Percentiles rank a stretch among this genome's conserved stretches.
phyloP scores from a whole-genome alignment of 1,140 invertebrate species.

The Laodelphax striatellus region DNA sequence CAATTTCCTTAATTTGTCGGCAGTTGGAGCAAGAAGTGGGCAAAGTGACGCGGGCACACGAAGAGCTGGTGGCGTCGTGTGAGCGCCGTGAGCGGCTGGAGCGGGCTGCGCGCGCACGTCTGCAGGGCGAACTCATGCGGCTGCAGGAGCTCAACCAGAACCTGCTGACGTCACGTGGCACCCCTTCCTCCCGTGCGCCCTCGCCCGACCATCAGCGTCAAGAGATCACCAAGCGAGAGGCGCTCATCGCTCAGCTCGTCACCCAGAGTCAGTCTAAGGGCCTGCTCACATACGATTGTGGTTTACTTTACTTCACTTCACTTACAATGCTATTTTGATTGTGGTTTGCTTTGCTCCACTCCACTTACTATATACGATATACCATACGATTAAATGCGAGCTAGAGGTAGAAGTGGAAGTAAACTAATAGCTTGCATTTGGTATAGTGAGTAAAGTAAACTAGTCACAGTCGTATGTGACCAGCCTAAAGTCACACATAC shows the following conservation, averaged over 20 bases:
- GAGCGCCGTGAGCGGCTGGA: conserved; percentile 78
- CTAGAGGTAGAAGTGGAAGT: too few species aligned
- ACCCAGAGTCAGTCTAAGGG: conserved; percentile 56
- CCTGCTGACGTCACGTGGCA: conserved; percentile 38
- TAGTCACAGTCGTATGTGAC: too few species aligned
- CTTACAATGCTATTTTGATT: too few species aligned
- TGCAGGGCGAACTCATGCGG: conserved; percentile 71
- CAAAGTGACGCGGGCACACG: conserved; percentile 77
- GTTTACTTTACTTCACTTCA: too few species aligned
- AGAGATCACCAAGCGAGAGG: conserved; percentile 57
- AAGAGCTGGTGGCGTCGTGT: conserved; percentile 73
- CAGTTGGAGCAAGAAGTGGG: conserved; percentile 80
- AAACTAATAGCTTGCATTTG: too few species aligned
- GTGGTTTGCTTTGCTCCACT: too few species aligned
- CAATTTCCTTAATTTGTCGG: conserved; percentile 2
- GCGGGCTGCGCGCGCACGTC: conserved; percentile 59
- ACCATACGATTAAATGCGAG: too few species aligned
- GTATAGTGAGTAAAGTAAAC: too few species aligned
- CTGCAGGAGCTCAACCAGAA: conserved; percentile 67
- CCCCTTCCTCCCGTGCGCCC: conserved; percentile 27
- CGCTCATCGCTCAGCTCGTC: conserved; percentile 74
- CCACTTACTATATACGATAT: too few species aligned
- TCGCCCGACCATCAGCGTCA: conserved; percentile 20
- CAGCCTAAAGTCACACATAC: too few species aligned
- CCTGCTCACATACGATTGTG: too few species aligned